A percentile compares a stretch with the other conserved stretches of the same genome.
phyloP scores from a whole-genome alignment of 2,797 vertebrate genomes.

The Myotis vivesi region DNA sequence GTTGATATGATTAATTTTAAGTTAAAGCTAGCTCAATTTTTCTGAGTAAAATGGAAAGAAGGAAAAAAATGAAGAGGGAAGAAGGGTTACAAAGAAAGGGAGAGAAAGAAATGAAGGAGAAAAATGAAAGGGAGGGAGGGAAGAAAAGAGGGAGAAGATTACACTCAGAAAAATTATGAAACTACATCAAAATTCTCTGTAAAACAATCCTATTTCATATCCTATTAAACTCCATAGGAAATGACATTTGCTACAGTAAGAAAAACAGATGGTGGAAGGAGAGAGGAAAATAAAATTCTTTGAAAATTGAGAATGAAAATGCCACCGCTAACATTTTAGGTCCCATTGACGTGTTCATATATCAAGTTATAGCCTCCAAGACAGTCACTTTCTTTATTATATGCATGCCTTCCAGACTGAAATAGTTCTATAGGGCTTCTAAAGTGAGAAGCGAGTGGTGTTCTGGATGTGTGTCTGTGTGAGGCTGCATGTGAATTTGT shows the following conservation, averaged over 20 bases:
- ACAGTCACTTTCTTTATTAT: constrained; percentile 67
- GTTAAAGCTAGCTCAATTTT: background rate
- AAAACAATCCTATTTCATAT: constrained; percentile 55
- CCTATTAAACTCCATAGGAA: constrained; percentile 57
- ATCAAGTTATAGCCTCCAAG: constrained; percentile 72
- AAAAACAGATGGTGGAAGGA: constrained; percentile 74
- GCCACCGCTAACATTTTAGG: constrained; percentile 69
- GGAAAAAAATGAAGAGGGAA: accelerated
- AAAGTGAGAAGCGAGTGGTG: constrained; percentile 62
- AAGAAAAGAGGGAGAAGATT: background rate
- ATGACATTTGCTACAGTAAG: constrained; percentile 66
- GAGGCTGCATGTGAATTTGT: background rate
- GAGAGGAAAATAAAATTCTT: constrained; percentile 69
- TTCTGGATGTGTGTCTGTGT: constrained; percentile 16
- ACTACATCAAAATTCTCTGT: constrained; percentile 30
- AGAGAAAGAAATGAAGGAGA: background rate
- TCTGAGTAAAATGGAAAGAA: background rate
- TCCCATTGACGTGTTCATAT: constrained; percentile 71
- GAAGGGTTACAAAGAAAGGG: background rate
- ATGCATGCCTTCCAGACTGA: constrained; percentile 62
- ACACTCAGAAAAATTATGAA: constrained; percentile 44
- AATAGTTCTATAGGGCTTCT: constrained; percentile 67
- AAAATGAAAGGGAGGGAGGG: background rate
- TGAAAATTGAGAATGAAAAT: constrained; percentile 78
- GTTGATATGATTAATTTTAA: background rate